These are phyloP conservation scores for Craseonycteris thonglongyai DNA, from an alignment of 2,113 vertebrate genomes.

Conservation along the genomic window DNA sequence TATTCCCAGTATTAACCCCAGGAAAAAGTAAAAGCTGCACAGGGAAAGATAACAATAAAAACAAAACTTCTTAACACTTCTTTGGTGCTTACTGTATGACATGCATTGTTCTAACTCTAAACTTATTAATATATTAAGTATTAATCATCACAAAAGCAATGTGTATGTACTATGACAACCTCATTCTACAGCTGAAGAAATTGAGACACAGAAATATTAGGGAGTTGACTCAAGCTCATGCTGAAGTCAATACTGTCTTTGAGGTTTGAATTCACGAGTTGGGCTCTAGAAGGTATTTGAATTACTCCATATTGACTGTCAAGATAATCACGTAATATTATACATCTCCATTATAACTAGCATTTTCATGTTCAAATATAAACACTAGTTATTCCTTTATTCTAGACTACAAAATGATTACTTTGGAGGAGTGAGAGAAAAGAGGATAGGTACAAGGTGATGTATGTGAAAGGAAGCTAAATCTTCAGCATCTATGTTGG, in stretches of 20 bases:
- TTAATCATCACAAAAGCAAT: not conserved
- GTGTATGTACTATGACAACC: not conserved
- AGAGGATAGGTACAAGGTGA: not conserved
- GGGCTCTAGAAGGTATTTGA: not conserved
- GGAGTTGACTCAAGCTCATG: not conserved
- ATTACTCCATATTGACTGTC: not conserved
- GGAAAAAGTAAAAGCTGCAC: not conserved
- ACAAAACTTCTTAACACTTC: not conserved
- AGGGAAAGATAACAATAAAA: constrained; percentile 9
- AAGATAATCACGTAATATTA: not conserved
- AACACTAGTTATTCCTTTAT: not conserved
- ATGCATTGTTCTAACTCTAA: not conserved
- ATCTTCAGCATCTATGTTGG: not conserved
- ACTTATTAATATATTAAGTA: not conserved
- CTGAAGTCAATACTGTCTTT: not conserved
- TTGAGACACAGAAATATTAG: not conserved
- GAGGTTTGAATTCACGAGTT: not conserved
- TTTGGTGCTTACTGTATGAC: not conserved
- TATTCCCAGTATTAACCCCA: not conserved
- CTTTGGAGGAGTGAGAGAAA: not conserved
- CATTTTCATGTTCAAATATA: not conserved
- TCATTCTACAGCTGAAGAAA: not conserved
- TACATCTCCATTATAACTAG: not conserved
- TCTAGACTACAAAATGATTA: not conserved
- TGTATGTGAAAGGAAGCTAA: not conserved